Conservation (phyloP, 1,140 invertebrate species). For the Wasmannia auropunctata region DNA sequence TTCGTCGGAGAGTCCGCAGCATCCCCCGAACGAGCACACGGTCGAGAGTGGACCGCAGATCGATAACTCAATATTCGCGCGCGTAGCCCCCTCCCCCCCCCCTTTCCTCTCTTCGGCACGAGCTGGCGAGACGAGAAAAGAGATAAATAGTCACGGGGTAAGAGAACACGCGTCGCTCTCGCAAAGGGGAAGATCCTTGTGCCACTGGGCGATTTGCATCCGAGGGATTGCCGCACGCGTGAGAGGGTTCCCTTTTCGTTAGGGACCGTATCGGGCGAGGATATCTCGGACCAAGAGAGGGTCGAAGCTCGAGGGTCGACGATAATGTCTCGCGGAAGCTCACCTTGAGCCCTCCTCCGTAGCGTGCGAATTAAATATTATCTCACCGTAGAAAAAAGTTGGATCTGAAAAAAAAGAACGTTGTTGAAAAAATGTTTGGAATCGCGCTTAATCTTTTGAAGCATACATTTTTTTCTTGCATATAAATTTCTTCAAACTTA, state of each 20-base stretch:
- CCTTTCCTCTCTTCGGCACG: too few relatives aligned
- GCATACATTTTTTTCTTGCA: too few relatives aligned
- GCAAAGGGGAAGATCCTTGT: conserved; percentile 29
- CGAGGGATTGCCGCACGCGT: background rate
- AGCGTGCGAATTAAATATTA: conserved; percentile 51
- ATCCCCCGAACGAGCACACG: conserved; percentile 18
- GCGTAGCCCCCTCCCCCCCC: conserved; percentile 49
- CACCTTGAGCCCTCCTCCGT: background rate
- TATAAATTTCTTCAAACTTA: too few relatives aligned
- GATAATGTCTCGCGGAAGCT: conserved; percentile 36
- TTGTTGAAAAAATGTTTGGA: background rate
- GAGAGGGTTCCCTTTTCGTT: conserved; percentile 49
- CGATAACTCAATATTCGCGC: conserved; percentile 70
- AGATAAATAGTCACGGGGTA: conserved; percentile 37
- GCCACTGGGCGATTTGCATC: conserved; percentile 65
- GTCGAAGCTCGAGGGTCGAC: conserved; percentile 4
- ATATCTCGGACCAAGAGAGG: conserved; percentile 53
- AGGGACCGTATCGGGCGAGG: conserved; percentile 50
- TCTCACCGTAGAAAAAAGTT: background rate
- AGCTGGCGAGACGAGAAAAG: conserved; percentile 23
- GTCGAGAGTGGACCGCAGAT: conserved; percentile 59
- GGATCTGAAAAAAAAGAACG: background rate
- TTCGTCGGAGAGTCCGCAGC: conserved; percentile 28
- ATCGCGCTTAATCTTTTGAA: background rate
- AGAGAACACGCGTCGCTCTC: background rate